Evolutionary conservation across 2,888 invertebrate species (phyloP).

Genomic region (Cantharis nigra): DNA sequence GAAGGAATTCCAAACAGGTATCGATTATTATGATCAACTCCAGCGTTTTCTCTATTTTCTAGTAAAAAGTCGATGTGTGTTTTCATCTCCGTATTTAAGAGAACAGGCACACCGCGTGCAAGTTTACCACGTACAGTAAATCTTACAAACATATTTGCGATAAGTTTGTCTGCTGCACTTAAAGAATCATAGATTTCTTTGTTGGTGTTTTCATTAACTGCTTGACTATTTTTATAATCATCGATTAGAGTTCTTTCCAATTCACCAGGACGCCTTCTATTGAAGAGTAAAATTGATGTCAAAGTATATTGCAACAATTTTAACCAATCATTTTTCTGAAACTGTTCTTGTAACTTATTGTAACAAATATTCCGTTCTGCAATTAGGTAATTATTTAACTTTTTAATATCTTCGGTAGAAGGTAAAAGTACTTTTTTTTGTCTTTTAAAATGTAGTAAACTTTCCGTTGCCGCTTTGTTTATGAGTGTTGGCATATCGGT

Average conservation of each 20-base stretch:
- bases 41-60: conserved; percentile 16
- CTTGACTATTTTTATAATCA: conserved; percentile 14
- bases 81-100: conserved; percentile 3
- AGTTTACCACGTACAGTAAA: conserved; percentile 20
- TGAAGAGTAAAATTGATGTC: conserved; percentile 28
- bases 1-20: conserved; percentile 9
- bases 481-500: conserved; percentile 16
- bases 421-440: conserved; percentile 20
- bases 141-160: conserved; percentile 10
- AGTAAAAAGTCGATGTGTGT: conserved; percentile 22
- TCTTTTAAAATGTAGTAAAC: conserved; percentile 9
- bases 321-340: conserved; percentile 18
- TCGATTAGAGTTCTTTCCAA: conserved; percentile 19
- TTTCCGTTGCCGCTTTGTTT: conserved; percentile 18
- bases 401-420: conserved; percentile 15
- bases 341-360: conserved; percentile 2
- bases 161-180: not conserved
- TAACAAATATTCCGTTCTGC: conserved; percentile 3
- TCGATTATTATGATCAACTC: conserved; percentile 13
- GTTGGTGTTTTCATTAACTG: conserved; percentile 12
- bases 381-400: conserved; percentile 13
- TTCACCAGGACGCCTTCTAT: conserved; percentile 30
- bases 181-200: conserved; percentile 3
- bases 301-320: conserved; percentile 18
- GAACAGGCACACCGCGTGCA: conserved; percentile 3